Base-by-base conservation (phyloP, 2,113 vertebrate genomes). In the Aviceda subcristata region DNA sequence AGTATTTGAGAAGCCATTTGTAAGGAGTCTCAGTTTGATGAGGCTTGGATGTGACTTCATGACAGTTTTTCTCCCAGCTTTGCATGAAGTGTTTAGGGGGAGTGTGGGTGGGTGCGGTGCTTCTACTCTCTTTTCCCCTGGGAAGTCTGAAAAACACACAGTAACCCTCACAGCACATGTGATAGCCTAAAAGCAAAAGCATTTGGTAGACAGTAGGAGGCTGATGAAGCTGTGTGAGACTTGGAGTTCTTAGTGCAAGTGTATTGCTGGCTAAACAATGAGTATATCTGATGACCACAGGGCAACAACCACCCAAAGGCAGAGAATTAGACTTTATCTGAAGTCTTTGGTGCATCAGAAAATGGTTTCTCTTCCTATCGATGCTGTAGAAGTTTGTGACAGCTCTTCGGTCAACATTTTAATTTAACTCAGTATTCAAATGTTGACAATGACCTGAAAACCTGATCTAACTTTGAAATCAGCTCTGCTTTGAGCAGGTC, bases 1-100 rank as follows among this genome's bases (percentile, higher is more conserved):
- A 85, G 7, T 84, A 36, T 84, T 92, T 71, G 53, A 92, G 85
- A 90, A 95, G 46, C 50, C 38, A 15, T 82, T 93, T 88, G 18
- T 74, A 77, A 77, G 41, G 29, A 66, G n/a, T 62, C n/a, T 21
- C 11, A 34, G 38, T 88, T 45, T 87, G 48, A 69, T 17, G 51
- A 59, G 39, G 45, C 41, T 88, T 77, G 88, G n/a, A 50, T 94
- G 32, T 45, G 55, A 66, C 50, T 91, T 57, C 29, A 27, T 29
- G 27, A 38, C 41, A 39, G 27, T 57, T 90, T 93, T 95, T 79
- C 26, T 86, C 5, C 1, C 21, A 64, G 36, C 24, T 82, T 83
- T 64, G 23, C 56, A 24, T 75, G 51, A 84, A 88, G 36, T 24
- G 8, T 78, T 71, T 41, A 41, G 57, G 6, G 29, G 30, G 21